phyloP scores from a whole-genome alignment of 1,140 invertebrate genomes.

The Hylaeus anthracinus region DNA sequence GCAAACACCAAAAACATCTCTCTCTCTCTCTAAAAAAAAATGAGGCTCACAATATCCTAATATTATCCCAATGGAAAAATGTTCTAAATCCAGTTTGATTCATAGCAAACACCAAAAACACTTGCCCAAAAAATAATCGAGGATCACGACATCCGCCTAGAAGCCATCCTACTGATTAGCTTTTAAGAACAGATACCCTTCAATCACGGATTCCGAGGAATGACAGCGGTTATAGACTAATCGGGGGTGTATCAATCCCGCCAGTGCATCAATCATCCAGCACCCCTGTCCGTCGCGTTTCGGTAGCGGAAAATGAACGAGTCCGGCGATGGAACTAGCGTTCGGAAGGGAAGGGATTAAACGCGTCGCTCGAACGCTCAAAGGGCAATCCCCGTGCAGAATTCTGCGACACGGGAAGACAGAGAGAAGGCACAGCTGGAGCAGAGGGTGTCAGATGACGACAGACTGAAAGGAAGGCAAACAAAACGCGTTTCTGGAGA shows the following conservation, averaged over 20 bases:
- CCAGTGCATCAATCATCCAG: constrained; percentile 17
- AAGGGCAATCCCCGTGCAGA: neutral
- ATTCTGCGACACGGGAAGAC: constrained; percentile 19
- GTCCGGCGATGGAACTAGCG: neutral
- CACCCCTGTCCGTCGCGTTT: neutral
- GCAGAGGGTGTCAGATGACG: neutral
- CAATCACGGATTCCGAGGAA: neutral
- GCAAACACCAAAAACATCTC: too few species aligned
- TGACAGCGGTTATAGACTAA: neutral
- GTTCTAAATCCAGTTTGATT: too few species aligned
- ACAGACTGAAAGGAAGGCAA: neutral
- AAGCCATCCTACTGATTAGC: neutral
- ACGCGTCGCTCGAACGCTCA: neutral
- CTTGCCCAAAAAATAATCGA: too few species aligned
- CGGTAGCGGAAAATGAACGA: neutral
- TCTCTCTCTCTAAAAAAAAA: too few species aligned
- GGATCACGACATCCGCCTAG: too few species aligned
- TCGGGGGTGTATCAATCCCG: neutral
- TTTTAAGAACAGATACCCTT: neutral
- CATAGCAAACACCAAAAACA: neutral
- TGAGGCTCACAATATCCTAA: too few species aligned
- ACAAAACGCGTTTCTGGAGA: neutral
- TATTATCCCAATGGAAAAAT: too few species aligned
- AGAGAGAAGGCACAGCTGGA: neutral
- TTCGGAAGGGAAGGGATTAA: neutral